Base-by-base conservation (phyloP, 2,888 invertebrate species). In the Lacanobia wlatinum region DNA sequence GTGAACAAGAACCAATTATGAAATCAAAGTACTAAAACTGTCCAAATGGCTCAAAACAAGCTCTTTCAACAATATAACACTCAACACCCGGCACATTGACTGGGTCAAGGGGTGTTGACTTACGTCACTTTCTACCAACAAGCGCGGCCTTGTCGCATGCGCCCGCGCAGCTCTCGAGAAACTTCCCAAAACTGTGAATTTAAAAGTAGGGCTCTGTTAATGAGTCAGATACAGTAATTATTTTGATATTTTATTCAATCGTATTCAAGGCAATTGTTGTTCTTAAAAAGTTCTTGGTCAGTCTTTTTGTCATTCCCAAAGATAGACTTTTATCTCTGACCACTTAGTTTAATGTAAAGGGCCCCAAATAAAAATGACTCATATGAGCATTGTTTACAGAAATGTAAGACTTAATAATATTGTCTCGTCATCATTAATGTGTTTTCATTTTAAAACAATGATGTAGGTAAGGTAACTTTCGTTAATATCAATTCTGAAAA, bases 41-140 rank as follows among this genome's bases (percentile, higher is more conserved):
- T 40, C 68, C 50, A 72, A 48, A 40, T 16, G 63, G 53, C 10
- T n/a, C 14, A 43, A 21, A 46, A 62, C 28, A 40, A 34, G 16
- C 16, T 60, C n/a, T 76, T 82, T 12, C 14, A 78, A 78, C 55
- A 65, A 34, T 52, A 56, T 48, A 1, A 10, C 62, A 18, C 21
- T 34, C 8, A 12, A 34, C 46, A 14, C 23, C 43, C 50, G 28
- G 59, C 65, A 46, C 67, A n/a, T 60, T 64, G 40, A 70, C 64
- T 81, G 66, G 87, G 87, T 85, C 85, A 85, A 87, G 85, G 82
- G 84, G 66, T 85, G 65, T 72, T 85, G 72, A 60, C 73, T 78
- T 74, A 87, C 80, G 78, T 84, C 80, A 86, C 87, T 89, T 86
- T 90, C 87, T 84, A 84, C 82, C 68, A 78, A 77, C 80, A 73